These are phyloP conservation scores for Paramuricea clavata DNA, from an alignment of 92 coral and sea anemone genomes.

Conservation along the genomic window DNA sequence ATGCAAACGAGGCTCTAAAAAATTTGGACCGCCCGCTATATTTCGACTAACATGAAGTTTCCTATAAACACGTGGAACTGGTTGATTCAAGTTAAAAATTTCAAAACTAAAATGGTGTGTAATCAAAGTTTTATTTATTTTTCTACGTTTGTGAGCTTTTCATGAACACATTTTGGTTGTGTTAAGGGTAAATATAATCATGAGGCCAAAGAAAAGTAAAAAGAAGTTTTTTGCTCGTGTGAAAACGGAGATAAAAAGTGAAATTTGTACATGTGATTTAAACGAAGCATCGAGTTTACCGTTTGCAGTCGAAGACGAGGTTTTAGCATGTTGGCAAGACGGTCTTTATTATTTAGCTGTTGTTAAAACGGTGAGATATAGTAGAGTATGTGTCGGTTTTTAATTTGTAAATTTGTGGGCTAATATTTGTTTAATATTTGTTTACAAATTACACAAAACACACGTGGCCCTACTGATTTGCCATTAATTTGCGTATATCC, in stretches of 20 bases:
- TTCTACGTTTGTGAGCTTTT: background rate
- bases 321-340: conserved; percentile 41
- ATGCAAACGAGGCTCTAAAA: too few species aligned
- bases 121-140: background rate
- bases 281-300: background rate
- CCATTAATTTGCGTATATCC: too few species aligned
- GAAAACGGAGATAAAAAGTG: background rate
- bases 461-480: too few species aligned
- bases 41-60: too few species aligned
- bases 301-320: conserved; percentile 34
- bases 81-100: too few species aligned
- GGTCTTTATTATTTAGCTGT: conserved; percentile 37
- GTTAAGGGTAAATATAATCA: background rate
- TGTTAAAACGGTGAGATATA: conserved; percentile 22
- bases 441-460: too few species aligned
- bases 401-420: background rate
- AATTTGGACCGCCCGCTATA: too few species aligned
- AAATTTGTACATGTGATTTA: background rate
- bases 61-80: too few species aligned
- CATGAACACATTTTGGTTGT: background rate
- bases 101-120: too few species aligned
- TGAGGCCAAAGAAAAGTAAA: background rate
- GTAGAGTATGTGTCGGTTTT: background rate
- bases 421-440: background rate
- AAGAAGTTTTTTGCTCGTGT: background rate